These are phyloP conservation scores for Stegastes partitus DNA, from an alignment of 2,113 vertebrate species.

Conservation along the genomic window DNA sequence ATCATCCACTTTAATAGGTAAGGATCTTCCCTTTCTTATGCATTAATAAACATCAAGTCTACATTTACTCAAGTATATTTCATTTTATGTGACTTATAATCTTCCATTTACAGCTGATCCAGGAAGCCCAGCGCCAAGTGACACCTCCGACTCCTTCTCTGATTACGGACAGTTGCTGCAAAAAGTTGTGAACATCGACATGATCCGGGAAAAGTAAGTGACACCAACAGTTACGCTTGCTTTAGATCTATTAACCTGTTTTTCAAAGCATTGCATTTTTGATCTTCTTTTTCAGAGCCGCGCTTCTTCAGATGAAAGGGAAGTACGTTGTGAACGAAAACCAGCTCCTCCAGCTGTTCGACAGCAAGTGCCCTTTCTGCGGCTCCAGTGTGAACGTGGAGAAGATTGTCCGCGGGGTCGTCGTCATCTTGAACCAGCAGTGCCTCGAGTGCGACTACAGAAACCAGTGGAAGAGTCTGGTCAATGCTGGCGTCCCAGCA, in stretches of 20 bases:
- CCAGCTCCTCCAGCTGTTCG: conserved; percentile 47
- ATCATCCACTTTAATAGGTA: conserved; percentile 12
- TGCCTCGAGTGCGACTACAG: conserved; percentile 52
- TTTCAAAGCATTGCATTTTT: neutral
- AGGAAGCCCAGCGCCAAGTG: conserved; percentile 2
- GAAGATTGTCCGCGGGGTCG: conserved; percentile 32
- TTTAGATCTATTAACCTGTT: no score
- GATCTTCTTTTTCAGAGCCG: conserved; percentile 22
- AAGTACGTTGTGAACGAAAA: conserved; percentile 54
- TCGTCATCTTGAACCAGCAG: conserved; percentile 39
- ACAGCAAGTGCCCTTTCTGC: conserved; percentile 43
- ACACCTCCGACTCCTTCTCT: neutral
- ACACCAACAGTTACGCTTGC: neutral
- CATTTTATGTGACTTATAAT: neutral
- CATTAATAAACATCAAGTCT: neutral
- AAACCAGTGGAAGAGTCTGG: conserved; percentile 53
- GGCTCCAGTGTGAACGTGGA: conserved; percentile 32
- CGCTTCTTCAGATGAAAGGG: conserved; percentile 27
- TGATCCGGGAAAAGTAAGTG: conserved; percentile 49
- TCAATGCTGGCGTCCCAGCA: neutral
- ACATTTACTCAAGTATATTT: neutral
- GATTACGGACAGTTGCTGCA: neutral
- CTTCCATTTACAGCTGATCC: conserved; percentile 1
- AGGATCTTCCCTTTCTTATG: neutral
- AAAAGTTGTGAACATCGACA: conserved; percentile 7